These are phyloP conservation scores for Linurgus olivaceus DNA, from an alignment of 2,797 vertebrate species.

Conservation along the genomic window DNA sequence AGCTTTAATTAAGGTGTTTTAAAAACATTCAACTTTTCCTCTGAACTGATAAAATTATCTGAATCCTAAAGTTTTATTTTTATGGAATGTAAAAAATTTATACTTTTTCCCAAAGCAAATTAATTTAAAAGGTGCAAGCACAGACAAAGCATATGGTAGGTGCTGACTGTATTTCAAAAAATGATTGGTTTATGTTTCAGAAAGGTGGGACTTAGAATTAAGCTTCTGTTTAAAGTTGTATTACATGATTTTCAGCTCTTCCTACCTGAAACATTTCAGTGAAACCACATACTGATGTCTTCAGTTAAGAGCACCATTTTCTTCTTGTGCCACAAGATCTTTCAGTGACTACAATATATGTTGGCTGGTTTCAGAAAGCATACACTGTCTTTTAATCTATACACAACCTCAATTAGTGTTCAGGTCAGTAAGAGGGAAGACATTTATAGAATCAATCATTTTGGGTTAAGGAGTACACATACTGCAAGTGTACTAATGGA, in stretches of 20 bases:
- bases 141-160: not conserved
- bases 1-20: not conserved
- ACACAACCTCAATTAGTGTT: conserved; percentile 75
- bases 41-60: not conserved
- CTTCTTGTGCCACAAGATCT: conserved; percentile 9
- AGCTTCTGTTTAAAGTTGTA: not conserved
- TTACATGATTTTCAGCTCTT: not conserved
- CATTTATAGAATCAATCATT: conserved; percentile 80
- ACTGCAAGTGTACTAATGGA: conserved; percentile 75
- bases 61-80: conserved; percentile 10
- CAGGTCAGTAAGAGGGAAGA: conserved; percentile 74
- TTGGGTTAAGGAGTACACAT: conserved; percentile 73
- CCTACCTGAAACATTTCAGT: not conserved
- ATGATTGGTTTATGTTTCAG: not conserved
- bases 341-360: conserved; percentile 49
- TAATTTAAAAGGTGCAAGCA: not conserved
- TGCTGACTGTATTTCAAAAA: conserved; percentile 16
- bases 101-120: conserved; percentile 16
- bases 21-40: not conserved
- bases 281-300: not conserved
- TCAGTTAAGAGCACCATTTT: conserved; percentile 2
- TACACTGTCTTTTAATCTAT: conserved; percentile 70
- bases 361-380: conserved; percentile 64
- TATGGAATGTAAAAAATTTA: not conserved
- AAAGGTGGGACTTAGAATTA: not conserved